These are phyloP conservation scores for Caenorhabditis sp. DNA, from an alignment of 2,888 invertebrate genomes.

Conservation along the genomic window DNA sequence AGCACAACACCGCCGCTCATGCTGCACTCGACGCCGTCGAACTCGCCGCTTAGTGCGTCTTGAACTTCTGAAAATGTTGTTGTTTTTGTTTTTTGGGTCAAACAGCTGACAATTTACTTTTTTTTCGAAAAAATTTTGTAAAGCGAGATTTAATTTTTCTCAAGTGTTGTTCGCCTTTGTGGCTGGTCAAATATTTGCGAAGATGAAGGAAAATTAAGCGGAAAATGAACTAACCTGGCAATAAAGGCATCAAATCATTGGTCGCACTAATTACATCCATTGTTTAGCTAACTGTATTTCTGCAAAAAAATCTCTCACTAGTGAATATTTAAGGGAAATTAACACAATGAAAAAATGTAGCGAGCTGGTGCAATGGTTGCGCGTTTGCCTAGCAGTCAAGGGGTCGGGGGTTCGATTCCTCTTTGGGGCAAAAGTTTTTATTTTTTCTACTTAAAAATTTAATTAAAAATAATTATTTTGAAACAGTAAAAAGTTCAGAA, in stretches of 20 bases:
- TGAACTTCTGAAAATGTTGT: constrained; percentile 50
- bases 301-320: too few species aligned
- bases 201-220: background rate
- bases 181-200: background rate
- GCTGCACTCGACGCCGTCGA: constrained; percentile 59
- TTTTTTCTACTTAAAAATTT: too few species aligned
- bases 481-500: background rate
- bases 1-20: constrained; percentile 61
- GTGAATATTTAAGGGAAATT: too few species aligned
- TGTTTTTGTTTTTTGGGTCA: background rate
- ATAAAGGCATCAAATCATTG: constrained; percentile 44
- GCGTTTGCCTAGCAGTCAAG: too few species aligned
- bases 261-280: constrained; percentile 18
- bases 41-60: constrained; percentile 50
- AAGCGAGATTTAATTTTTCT: background rate
- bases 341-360: too few species aligned
- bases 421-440: too few species aligned
- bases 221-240: constrained; percentile 40
- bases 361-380: too few species aligned
- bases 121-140: background rate
- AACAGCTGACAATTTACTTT: background rate
- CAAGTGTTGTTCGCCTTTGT: background rate
- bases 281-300: background rate
- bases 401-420: too few species aligned
- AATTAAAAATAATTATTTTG: too few species aligned